Percentiles rank a stretch among this genome's conserved stretches.
Conservation (phyloP, 2,113 vertebrate species). For the Oryzias curvinotus region DNA sequence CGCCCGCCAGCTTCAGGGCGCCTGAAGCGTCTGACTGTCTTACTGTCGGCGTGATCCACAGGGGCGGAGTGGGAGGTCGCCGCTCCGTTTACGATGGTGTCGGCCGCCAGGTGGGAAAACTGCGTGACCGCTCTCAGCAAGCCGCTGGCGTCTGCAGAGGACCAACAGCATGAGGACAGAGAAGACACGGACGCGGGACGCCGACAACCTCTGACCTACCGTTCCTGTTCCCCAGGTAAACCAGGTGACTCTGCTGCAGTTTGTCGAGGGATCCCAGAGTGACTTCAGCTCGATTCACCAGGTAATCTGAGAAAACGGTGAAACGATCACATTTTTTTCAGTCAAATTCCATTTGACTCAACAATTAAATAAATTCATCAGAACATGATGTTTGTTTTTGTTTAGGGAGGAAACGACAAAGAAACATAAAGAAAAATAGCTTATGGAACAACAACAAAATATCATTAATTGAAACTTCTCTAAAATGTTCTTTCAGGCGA, state of each 20-base stretch:
- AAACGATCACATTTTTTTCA: too few relatives aligned
- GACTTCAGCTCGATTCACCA: constrained; percentile 82
- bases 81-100: constrained; percentile 86
- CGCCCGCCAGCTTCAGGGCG: too few relatives aligned
- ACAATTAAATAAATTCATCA: too few relatives aligned
- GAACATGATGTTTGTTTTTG: too few relatives aligned
- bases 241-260: constrained; percentile 75
- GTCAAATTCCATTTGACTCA: too few relatives aligned
- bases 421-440: too few relatives aligned
- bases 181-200: too few relatives aligned
- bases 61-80: constrained; percentile 85
- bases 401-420: too few relatives aligned
- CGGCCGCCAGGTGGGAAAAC: constrained; percentile 86
- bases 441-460: too few relatives aligned
- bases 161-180: not conserved
- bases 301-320: constrained; percentile 80
- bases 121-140: constrained; percentile 83
- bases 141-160: constrained; percentile 74
- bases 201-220: constrained; percentile 65
- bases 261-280: constrained; percentile 80
- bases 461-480: not conserved
- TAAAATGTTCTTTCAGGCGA: too few relatives aligned
- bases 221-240: constrained; percentile 74
- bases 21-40: constrained; percentile 66
- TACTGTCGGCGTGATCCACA: constrained; percentile 87